Evolutionary conservation across 1,140 invertebrate genomes (phyloP), one percentile per base, ranked within the genome.

Genomic region (Heliconius himera): DNA sequence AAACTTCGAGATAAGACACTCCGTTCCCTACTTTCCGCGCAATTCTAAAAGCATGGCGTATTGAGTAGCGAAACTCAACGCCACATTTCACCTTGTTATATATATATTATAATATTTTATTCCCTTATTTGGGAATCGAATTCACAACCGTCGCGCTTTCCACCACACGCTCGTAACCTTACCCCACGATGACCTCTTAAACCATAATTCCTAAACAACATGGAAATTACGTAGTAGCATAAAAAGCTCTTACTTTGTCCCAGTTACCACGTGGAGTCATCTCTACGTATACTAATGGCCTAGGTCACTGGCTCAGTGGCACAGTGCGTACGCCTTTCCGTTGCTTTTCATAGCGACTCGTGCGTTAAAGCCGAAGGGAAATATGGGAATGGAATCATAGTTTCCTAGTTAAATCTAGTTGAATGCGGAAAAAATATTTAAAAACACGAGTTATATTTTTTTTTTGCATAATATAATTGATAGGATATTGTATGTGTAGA

Each of bases 281-380:
- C 60, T 22, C 29, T 66, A 66, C 26, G 60, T 66, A 66, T 2
- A 29, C 60, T 66, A 66, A 66, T 22, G 60, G 60, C 60, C 70
- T 70, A 33, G 84, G 86, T 87, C 80, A 87, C 54, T 83, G 79
- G 83, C 83, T 86, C 82, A 86, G 33, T 79, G 26, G 73, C 36
- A 41, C 76, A 60, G 74, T 76, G 74, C 74, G 74, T 76, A 70
- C 46, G n/a, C 29, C 74, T 76, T 70, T 13, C 49, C 56, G 60
- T 70, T 16, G 49, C 81, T 78, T 83, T 88, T 88, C 60, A 82
- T 77, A 83, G 20, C 82, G 81, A 84, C n/a, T 73, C 83, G 79
- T 81, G 86, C 83, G 83, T 86, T 81, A 88, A 87, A 73, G 46
- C 80, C 84, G 70, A 0, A 74, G 81, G 83, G 83, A 82, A 84